Conservation (phyloP, 1,140 invertebrate species). For the Platyura marginata region DNA sequence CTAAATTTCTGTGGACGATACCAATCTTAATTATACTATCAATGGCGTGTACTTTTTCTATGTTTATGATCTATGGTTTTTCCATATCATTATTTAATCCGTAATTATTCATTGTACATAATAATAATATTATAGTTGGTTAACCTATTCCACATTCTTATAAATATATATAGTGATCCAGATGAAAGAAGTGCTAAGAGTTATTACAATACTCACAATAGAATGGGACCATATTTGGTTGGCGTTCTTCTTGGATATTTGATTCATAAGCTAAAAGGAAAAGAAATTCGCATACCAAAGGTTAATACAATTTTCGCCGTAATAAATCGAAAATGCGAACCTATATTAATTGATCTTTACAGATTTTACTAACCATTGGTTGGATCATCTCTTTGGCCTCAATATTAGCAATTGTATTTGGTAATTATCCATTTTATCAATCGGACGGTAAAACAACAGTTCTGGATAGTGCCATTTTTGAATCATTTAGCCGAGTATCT, state of each 20-base stretch:
- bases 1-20: too few relatives aligned
- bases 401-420: conserved; percentile 14
- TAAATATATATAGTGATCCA: too few relatives aligned
- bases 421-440: conserved; percentile 12
- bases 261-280: conserved; percentile 10
- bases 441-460: conserved; percentile 10
- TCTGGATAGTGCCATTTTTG: conserved; percentile 35
- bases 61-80: too few relatives aligned
- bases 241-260: conserved; percentile 12
- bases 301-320: background rate
- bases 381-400: conserved; percentile 13
- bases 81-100: too few relatives aligned
- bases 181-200: too few relatives aligned
- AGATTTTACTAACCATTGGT: conserved; percentile 1
- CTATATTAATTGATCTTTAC: too few relatives aligned
- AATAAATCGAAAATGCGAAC: too few relatives aligned
- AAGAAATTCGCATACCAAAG: conserved; percentile 3
- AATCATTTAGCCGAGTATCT: conserved; percentile 32
- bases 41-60: too few relatives aligned
- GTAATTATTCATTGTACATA: too few relatives aligned
- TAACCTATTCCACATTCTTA: too few relatives aligned
- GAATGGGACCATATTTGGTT: background rate
- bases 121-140: too few relatives aligned
- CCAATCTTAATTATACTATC: too few relatives aligned
- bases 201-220: background rate